Conservation (phyloP, 2,113 vertebrate genomes). For the Shinisaurus crocodilurus region DNA sequence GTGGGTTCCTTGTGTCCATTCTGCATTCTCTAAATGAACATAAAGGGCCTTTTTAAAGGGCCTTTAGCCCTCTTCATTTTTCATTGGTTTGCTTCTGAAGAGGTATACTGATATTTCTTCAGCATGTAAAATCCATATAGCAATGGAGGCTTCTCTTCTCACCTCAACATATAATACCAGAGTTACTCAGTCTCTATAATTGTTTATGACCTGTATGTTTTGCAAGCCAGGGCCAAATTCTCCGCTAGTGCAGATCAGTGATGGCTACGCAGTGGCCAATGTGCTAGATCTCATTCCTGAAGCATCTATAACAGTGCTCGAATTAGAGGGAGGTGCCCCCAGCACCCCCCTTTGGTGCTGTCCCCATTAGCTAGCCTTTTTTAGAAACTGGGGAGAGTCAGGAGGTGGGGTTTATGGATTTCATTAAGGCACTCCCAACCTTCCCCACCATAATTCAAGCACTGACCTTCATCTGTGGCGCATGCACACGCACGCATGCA, state of each 20-base stretch:
- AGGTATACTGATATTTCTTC: not conserved
- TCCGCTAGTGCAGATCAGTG: not conserved
- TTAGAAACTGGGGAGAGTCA: too few species aligned
- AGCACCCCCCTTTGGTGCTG: too few species aligned
- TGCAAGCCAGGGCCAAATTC: not conserved
- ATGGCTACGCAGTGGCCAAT: too few species aligned
- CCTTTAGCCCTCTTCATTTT: constrained; percentile 6
- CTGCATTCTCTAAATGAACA: constrained; percentile 56
- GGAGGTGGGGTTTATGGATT: too few species aligned
- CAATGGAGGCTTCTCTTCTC: not conserved
- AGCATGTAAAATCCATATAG: constrained; percentile 23
- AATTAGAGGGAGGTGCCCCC: too few species aligned
- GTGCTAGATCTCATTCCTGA: too few species aligned
- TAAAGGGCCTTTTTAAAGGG: constrained; percentile 43
- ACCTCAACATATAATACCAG: not conserved
- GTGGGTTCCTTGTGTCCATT: constrained; percentile 29
- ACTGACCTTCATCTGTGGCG: too few species aligned
- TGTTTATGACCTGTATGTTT: not conserved
- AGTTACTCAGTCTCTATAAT: not conserved
- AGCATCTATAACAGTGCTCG: too few species aligned
- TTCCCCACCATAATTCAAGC: too few species aligned
- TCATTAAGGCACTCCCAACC: too few species aligned
- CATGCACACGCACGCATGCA: too few species aligned
- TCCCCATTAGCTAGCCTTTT: too few species aligned
- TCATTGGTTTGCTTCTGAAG: constrained; percentile 34